Percentiles rank a stretch among this genome's conserved stretches.
phyloP scores from a whole-genome alignment of 2,113 vertebrate species.

The Siniperca chuatsi region DNA sequence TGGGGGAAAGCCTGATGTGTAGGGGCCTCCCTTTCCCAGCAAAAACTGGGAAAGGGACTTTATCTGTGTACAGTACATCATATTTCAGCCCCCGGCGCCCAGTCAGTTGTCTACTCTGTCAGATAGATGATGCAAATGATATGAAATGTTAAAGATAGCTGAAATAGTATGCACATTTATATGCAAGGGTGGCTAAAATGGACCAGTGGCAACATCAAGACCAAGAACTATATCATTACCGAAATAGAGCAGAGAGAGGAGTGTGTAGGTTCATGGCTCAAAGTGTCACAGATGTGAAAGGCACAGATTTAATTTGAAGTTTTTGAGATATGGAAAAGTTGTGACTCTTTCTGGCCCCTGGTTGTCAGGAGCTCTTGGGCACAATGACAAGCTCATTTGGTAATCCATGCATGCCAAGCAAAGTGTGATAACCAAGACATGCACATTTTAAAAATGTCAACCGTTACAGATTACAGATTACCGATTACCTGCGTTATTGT shows the following conservation, averaged over 20 bases:
- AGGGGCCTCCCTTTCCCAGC: neutral
- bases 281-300: slow-evolving; percentile 18
- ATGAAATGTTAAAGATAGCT: slow-evolving; percentile 31
- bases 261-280: slow-evolving; percentile 36
- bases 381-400: neutral
- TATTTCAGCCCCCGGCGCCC: slow-evolving; percentile 15
- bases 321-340: slow-evolving; percentile 16
- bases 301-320: slow-evolving; percentile 32
- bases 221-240: slow-evolving; percentile 4
- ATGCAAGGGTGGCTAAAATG: slow-evolving; percentile 23
- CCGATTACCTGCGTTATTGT: neutral
- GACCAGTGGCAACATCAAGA: slow-evolving; percentile 29
- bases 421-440: neutral
- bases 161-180: slow-evolving; percentile 48
- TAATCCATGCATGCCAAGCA: neutral
- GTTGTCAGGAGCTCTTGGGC: neutral
- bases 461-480: no score
- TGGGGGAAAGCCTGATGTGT: neutral
- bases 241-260: slow-evolving; percentile 26
- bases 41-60: slow-evolving; percentile 6
- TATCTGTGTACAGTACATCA: neutral
- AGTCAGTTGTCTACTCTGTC: slow-evolving; percentile 26
- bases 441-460: neutral
- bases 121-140: slow-evolving; percentile 53
- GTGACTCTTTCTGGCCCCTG: neutral